phyloP scores from a whole-genome alignment of 2,113 vertebrate species.

The Perognathus longimembris region DNA sequence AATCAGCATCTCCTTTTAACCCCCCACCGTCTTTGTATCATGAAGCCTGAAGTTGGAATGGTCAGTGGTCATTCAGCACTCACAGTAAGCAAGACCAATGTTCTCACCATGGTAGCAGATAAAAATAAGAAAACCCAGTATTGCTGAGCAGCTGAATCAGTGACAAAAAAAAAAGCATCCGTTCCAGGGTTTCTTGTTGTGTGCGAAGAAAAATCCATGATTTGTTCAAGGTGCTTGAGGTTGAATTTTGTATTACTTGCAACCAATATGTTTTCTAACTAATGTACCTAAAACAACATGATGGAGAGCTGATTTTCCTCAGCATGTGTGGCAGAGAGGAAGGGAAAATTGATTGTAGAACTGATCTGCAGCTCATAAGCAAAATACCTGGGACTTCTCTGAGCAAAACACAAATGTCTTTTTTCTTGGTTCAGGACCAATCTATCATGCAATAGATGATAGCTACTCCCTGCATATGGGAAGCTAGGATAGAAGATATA shows the following conservation, averaged over 20 bases:
- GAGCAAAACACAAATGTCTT: constrained; percentile 70
- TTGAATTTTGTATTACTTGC: neutral
- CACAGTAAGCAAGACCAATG: neutral
- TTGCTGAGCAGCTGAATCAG: neutral
- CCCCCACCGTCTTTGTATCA: neutral
- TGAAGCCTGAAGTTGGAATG: neutral
- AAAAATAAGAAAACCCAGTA: neutral
- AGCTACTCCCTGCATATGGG: constrained; percentile 16
- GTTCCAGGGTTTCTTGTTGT: neutral
- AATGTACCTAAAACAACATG: neutral
- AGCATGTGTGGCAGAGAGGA: neutral
- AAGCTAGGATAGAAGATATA: constrained; percentile 59
- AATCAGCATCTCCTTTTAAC: neutral
- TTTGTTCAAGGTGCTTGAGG: neutral
- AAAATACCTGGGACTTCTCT: constrained; percentile 52
- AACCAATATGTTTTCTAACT: neutral
- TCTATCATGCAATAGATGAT: constrained; percentile 77
- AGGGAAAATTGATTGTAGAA: neutral
- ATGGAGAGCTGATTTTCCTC: constrained; percentile 1
- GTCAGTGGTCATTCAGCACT: neutral
- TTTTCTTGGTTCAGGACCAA: constrained; percentile 59
- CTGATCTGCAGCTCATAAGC: neutral
- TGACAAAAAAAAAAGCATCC: neutral
- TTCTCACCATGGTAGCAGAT: neutral
- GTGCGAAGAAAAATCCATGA: neutral